Conservation (phyloP, 2,797 vertebrate species). For the Huso huso region DNA sequence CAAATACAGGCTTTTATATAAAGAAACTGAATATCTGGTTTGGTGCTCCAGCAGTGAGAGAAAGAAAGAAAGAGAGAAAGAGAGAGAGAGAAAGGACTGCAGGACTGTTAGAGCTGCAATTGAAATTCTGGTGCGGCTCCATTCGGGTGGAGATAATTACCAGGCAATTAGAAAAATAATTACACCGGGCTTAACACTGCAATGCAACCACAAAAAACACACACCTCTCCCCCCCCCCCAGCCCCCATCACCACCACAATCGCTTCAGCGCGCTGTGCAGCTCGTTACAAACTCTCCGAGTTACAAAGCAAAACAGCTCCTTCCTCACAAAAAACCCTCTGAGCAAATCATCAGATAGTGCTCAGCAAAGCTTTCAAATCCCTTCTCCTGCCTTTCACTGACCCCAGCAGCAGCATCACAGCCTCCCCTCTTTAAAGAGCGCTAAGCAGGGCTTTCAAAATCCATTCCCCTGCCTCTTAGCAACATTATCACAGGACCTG, state of each 20-base stretch:
- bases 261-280: neutral
- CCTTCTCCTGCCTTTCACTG: too few species aligned
- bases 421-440: too few species aligned
- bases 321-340: too few species aligned
- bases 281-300: neutral
- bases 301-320: neutral
- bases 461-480: too few species aligned
- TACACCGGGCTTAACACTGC: neutral
- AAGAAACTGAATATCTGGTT: neutral
- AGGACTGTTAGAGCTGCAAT: neutral
- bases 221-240: neutral
- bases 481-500: too few species aligned
- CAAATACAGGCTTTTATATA: neutral
- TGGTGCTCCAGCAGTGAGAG: neutral
- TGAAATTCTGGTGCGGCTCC: neutral
- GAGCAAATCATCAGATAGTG: too few species aligned
- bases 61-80: too few species aligned
- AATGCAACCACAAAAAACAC: neutral
- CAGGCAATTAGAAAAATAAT: neutral
- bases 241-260: neutral
- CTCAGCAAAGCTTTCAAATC: too few species aligned
- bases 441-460: too few species aligned
- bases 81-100: constrained; percentile 17
- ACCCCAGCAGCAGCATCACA: too few species aligned
- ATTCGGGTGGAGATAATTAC: neutral